A percentile compares a stretch with the other conserved stretches of the same genome.
Evolutionary conservation across 2,888 invertebrate species (phyloP).

Genomic region (Aphodius sticticus): DNA sequence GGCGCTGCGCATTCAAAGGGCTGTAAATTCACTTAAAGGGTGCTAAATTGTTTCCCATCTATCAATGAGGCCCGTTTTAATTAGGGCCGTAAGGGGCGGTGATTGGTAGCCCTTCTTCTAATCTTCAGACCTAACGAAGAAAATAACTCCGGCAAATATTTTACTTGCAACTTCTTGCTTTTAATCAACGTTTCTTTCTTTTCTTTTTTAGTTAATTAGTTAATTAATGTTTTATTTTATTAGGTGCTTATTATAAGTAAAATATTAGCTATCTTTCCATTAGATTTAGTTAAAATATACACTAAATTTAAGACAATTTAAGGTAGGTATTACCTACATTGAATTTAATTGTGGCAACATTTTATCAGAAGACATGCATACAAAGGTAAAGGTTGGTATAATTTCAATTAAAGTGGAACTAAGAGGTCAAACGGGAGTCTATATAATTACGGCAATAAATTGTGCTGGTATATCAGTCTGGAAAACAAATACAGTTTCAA

Average conservation of each 20-base stretch:
- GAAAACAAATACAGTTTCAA: slow-evolving; percentile 13
- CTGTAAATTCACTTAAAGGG: slow-evolving; percentile 40
- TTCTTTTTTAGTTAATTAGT: slow-evolving; percentile 7
- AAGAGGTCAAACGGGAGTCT: background rate
- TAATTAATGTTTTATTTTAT: background rate
- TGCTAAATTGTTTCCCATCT: slow-evolving; percentile 44
- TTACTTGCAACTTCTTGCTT: slow-evolving; percentile 32
- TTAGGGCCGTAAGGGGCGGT: slow-evolving; percentile 40
- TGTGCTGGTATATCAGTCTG: background rate
- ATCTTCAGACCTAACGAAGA: slow-evolving; percentile 30
- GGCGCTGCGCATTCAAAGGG: slow-evolving; percentile 18
- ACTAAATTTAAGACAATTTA: background rate
- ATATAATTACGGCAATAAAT: background rate
- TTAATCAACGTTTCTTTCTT: slow-evolving; percentile 32
- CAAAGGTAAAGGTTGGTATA: background rate
- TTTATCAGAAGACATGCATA: too few relatives aligned
- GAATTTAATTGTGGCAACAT: background rate
- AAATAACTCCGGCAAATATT: slow-evolving; percentile 33
- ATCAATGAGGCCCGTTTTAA: slow-evolving; percentile 46
- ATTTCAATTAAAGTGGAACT: background rate
- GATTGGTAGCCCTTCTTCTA: slow-evolving; percentile 40
- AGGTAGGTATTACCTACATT: background rate
- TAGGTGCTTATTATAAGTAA: too few relatives aligned
- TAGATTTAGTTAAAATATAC: background rate
- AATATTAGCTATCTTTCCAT: too few relatives aligned